A percentile compares a stretch with the other conserved stretches of the same genome.
These are phyloP conservation scores for Pampus argenteus DNA, from an alignment of 2,797 vertebrate genomes.

Conservation along the genomic window DNA sequence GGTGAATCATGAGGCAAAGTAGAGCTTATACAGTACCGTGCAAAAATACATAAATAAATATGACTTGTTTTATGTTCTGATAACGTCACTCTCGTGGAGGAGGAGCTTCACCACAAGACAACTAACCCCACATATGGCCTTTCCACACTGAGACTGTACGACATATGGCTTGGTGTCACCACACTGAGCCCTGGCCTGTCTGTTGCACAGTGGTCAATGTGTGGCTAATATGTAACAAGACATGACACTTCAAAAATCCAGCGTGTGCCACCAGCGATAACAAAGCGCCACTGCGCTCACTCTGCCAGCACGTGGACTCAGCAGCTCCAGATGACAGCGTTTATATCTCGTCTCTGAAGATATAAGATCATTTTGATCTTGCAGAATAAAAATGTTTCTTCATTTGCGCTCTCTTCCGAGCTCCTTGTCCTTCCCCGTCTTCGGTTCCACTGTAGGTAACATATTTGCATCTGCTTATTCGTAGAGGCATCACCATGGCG, in stretches of 20 bases:
- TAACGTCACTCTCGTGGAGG: constrained; percentile 1
- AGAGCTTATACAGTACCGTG: neutral
- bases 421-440: constrained; percentile 41
- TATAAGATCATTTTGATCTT: constrained; percentile 56
- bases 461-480: constrained; percentile 56
- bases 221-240: constrained; percentile 45
- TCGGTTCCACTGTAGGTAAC: constrained; percentile 34
- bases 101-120: constrained; percentile 6
- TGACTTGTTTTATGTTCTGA: constrained; percentile 7
- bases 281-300: neutral
- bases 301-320: constrained; percentile 48
- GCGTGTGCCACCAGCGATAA: constrained; percentile 50
- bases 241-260: constrained; percentile 54
- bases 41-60: constrained; percentile 10
- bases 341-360: constrained; percentile 29
- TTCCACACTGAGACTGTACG: constrained; percentile 1
- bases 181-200: constrained; percentile 46
- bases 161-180: constrained; percentile 44
- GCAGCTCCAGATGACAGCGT: constrained; percentile 48
- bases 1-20: constrained; percentile 38
- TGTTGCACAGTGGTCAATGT: constrained; percentile 34
- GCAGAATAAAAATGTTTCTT: constrained; percentile 34
- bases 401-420: neutral
- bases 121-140: constrained; percentile 9
- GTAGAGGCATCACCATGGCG: constrained; percentile 29